Base-by-base conservation (phyloP, 2,888 invertebrate species). In the Protodeltote pygarga region DNA sequence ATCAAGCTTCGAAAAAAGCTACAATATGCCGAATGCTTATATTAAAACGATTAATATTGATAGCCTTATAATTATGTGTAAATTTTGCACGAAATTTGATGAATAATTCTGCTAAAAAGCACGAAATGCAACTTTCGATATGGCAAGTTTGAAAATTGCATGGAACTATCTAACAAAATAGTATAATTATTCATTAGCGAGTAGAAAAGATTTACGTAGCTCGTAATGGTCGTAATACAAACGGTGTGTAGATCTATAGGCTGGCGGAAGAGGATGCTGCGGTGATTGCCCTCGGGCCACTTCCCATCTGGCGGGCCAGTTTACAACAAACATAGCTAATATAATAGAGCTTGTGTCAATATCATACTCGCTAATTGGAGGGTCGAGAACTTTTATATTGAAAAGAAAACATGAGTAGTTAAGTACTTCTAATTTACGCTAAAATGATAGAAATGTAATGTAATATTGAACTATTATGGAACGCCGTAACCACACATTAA, bases 181-280 rank as follows among this genome's bases (percentile, higher is more conserved):
- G n/a, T n/a, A n/a, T n/a, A n/a, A n/a, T n/a, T n/a, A n/a, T n/a
- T 29, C 42, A 47, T 32, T 62, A 34, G 24, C 16, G 27, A 32
- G 15, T 50, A 33, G 33, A 37, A 4, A 42, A 21, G 16, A 37
- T 58, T 65, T 33, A 49, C 47, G 46, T 51, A 31, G 42, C 28
- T 23, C 29, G 31, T 45, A 39, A 40, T 45, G 39, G n/a, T n/a
- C n/a, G n/a, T n/a, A n/a, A 42, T 34, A 50, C 40, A 55, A 68
- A 61, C 54, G 21, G 61, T 68, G 57, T 70, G 71, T 47, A 28
- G 67, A 69, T n/a, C n/a, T n/a, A n/a, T n/a, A n/a, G 55, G 64
- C 69, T 73, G 71, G 51, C 82, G 85, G 86, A 85, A 83, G 79
- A 81, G 83, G 81, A 81, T 80, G 73, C 71, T 73, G 51, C 81